Evolutionary conservation across 2,888 invertebrate species (phyloP).

Genomic region (Brachypalpus laphriformis): DNA sequence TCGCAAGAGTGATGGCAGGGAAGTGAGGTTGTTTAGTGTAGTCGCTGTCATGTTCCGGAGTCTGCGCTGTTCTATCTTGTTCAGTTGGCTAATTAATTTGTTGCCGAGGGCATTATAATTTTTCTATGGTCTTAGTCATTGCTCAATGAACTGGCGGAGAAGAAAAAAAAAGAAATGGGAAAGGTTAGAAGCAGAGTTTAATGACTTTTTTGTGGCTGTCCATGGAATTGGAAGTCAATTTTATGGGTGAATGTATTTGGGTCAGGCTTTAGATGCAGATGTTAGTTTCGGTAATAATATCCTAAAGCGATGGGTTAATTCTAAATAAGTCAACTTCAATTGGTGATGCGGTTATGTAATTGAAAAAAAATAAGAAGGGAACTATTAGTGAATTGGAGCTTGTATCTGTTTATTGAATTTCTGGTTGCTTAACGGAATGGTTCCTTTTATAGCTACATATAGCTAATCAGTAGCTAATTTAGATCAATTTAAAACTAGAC

Average conservation of each 20-base stretch:
- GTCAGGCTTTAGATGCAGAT: neutral
- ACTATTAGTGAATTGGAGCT: neutral
- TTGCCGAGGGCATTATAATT: conserved; percentile 14
- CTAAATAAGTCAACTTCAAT: neutral
- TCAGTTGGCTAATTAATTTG: conserved; percentile 44
- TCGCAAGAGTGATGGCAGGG: conserved; percentile 13
- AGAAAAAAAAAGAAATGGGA: neutral
- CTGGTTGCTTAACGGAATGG: too few relatives aligned
- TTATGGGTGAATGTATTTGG: neutral
- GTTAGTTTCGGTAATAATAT: neutral
- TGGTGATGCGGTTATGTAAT: too few relatives aligned
- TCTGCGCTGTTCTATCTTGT: neutral
- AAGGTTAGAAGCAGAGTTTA: conserved; percentile 8
- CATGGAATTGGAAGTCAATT: neutral
- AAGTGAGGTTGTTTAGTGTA: neutral
- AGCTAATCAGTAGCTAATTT: too few relatives aligned
- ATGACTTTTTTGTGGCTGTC: conserved; percentile 20
- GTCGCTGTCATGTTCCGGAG: neutral
- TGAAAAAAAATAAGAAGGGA: too few relatives aligned
- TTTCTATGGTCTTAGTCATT: neutral
- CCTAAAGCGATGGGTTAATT: neutral
- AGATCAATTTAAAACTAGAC: too few relatives aligned
- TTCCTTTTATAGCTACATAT: too few relatives aligned
- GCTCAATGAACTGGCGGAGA: neutral
- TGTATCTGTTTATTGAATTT: neutral